These are phyloP conservation scores for Pelodiscus sinensis DNA, from an alignment of 2,113 vertebrate genomes.

Conservation along the genomic window DNA sequence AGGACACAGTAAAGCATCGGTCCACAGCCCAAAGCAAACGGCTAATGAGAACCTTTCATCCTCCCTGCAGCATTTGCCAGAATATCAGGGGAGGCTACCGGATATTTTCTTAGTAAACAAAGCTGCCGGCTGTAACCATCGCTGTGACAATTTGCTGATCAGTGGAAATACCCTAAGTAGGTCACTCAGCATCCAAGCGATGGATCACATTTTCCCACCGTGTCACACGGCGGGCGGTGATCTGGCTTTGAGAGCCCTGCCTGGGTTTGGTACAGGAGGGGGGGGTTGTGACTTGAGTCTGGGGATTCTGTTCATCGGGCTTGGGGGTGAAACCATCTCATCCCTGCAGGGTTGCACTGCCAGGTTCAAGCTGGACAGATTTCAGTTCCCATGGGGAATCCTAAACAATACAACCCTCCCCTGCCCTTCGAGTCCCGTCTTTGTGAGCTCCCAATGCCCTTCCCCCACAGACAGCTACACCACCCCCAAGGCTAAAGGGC, in stretches of 20 bases:
- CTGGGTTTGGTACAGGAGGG: neutral
- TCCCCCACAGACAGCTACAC: neutral
- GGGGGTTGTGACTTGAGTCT: neutral
- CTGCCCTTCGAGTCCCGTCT: neutral
- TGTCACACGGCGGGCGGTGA: neutral
- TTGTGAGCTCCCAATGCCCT: accelerated
- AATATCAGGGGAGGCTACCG: slow-evolving; percentile 11
- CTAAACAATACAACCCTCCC: neutral
- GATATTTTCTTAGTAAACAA: slow-evolving; percentile 71
- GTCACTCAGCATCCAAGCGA: slow-evolving; percentile 53
- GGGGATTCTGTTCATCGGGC: neutral
- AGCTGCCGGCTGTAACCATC: neutral
- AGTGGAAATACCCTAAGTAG: slow-evolving; percentile 48
- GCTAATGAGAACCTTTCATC: slow-evolving; percentile 20
- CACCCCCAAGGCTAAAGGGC: neutral
- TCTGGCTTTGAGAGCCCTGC: neutral
- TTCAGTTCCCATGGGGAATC: neutral
- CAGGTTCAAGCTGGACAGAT: neutral
- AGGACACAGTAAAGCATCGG: neutral
- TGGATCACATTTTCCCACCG: slow-evolving; percentile 60
- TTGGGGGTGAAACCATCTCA: neutral
- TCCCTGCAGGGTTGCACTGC: neutral
- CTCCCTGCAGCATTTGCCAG: slow-evolving; percentile 40
- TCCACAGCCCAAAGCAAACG: neutral
- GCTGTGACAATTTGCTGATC: slow-evolving; percentile 61